These are phyloP conservation scores for Unio delphinus DNA, from an alignment of 2,888 invertebrate species.

Conservation along the genomic window DNA sequence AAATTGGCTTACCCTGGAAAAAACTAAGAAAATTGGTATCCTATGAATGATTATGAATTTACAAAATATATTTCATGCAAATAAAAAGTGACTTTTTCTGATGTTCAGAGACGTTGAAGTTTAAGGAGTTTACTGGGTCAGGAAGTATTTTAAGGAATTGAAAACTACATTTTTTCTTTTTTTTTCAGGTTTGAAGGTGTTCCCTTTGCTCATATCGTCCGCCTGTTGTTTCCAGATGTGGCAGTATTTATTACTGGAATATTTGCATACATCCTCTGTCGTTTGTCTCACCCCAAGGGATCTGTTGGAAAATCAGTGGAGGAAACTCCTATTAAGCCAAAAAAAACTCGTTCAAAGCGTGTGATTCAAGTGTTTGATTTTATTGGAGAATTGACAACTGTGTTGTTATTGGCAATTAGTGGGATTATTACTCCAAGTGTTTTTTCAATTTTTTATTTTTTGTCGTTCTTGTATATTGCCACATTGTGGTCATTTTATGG, in stretches of 20 bases:
- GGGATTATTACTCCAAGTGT: constrained; percentile 87
- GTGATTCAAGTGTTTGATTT: constrained; percentile 34
- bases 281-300: constrained; percentile 34
- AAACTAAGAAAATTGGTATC: too few relatives aligned
- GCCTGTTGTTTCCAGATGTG: constrained; percentile 66
- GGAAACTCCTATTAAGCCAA: constrained; percentile 5
- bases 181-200: constrained; percentile 53
- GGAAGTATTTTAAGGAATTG: background rate
- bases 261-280: constrained; percentile 54
- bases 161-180: background rate
- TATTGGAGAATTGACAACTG: constrained; percentile 54
- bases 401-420: constrained; percentile 59
- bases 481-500: constrained; percentile 82
- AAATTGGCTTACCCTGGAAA: too few relatives aligned
- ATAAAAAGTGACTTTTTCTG: too few relatives aligned
- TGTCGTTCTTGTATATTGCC: constrained; percentile 86
- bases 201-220: constrained; percentile 48
- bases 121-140: too few relatives aligned
- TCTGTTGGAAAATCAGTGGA: background rate
- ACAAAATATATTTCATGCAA: too few relatives aligned
- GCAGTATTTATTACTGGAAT: constrained; percentile 56
- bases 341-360: constrained; percentile 20
- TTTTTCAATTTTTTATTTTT: constrained; percentile 87
- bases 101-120: too few relatives aligned
- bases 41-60: too few relatives aligned